Percentiles rank a stretch among this genome's conserved stretches.
These are phyloP conservation scores for Drosophila micromelanica DNA, from an alignment of 1,140 invertebrate genomes.

Conservation along the genomic window DNA sequence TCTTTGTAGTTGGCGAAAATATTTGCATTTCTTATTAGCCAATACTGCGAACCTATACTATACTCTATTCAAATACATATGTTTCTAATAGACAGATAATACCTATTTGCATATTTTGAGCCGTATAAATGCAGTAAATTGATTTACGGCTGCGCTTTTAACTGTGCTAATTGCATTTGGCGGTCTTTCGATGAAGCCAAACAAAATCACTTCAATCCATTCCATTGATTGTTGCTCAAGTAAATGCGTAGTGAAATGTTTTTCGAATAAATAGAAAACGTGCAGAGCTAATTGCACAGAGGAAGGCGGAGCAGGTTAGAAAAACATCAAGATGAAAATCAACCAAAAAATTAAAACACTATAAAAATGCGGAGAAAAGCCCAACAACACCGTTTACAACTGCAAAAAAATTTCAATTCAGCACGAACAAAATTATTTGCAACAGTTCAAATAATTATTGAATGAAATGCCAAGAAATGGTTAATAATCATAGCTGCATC, in stretches of 20 bases:
- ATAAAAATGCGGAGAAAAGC: constrained; percentile 19
- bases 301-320: constrained; percentile 33
- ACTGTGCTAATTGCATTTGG: constrained; percentile 46
- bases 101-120: constrained; percentile 11
- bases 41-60: constrained; percentile 23
- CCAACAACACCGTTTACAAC: constrained; percentile 8
- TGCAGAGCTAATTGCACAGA: constrained; percentile 37
- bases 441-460: constrained; percentile 47
- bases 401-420: constrained; percentile 16
- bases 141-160: constrained; percentile 38
- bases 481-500: constrained; percentile 30
- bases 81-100: constrained; percentile 1
- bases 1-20: constrained; percentile 46
- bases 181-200: constrained; percentile 43
- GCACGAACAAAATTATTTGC: constrained; percentile 7
- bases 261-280: constrained; percentile 54
- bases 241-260: constrained; percentile 44
- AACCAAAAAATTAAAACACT: neutral
- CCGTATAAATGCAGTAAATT: constrained; percentile 17
- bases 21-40: constrained; percentile 47
- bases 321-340: constrained; percentile 29
- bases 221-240: neutral
- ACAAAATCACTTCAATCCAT: constrained; percentile 35
- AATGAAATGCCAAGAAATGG: constrained; percentile 43
- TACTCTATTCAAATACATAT: no score